These are phyloP conservation scores for Syrista parreyssii DNA, from an alignment of 2,888 invertebrate genomes.

Conservation along the genomic window DNA sequence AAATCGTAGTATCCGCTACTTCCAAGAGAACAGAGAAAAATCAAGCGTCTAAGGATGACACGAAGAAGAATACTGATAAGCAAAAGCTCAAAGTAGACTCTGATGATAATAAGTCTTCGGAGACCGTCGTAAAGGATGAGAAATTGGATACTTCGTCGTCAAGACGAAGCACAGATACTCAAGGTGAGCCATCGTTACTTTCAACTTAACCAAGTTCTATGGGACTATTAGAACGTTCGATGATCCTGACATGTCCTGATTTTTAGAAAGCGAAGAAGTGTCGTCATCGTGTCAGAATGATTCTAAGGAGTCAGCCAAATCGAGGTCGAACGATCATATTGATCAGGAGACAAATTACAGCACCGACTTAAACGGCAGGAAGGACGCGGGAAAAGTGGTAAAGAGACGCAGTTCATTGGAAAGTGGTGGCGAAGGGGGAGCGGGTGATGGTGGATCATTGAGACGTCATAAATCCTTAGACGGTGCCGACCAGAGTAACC, in stretches of 20 bases:
- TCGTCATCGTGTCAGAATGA: conserved; percentile 14
- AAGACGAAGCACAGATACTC: not conserved
- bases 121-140: conserved; percentile 14
- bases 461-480: conserved; percentile 72
- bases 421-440: conserved; percentile 57
- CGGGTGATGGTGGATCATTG: conserved; percentile 61
- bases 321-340: conserved; percentile 43
- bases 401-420: conserved; percentile 62
- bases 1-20: conserved; percentile 7
- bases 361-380: conserved; percentile 38
- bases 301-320: conserved; percentile 31
- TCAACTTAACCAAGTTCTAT: not conserved
- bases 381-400: conserved; percentile 44
- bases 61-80: conserved; percentile 23
- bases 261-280: conserved; percentile 1
- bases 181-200: conserved; percentile 3
- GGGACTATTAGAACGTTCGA: not conserved
- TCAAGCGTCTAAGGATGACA: conserved; percentile 26
- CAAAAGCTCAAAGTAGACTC: conserved; percentile 18
- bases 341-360: conserved; percentile 22
- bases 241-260: not conserved
- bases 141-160: conserved; percentile 1
- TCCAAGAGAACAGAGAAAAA: conserved; percentile 9
- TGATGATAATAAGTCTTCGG: conserved; percentile 13
- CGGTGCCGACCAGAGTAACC: conserved; percentile 69